These are phyloP conservation scores for Aldabrachelys gigantea DNA, from an alignment of 2,113 vertebrate genomes.

Conservation along the genomic window DNA sequence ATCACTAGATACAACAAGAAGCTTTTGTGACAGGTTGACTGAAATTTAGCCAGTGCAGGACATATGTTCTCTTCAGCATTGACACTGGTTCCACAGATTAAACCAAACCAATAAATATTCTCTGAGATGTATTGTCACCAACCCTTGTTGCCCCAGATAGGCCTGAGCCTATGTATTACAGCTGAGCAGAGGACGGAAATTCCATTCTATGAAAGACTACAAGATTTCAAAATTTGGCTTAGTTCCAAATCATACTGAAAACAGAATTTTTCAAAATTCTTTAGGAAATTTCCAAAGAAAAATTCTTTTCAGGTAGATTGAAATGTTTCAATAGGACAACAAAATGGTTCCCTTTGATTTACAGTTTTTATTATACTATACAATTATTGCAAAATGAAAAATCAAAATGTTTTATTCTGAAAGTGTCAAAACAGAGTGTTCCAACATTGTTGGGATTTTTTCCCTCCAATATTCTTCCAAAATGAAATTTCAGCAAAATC, in stretches of 20 bases:
- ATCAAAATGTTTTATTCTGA: not conserved
- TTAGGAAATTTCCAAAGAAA: not conserved
- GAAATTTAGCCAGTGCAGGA: not conserved
- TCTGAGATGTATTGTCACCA: not conserved
- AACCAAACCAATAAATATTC: not conserved
- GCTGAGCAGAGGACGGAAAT: not conserved
- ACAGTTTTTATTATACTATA: fast-evolving
- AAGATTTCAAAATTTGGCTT: not conserved
- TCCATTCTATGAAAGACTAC: not conserved
- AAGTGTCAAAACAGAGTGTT: fast-evolving
- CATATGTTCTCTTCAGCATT: not conserved
- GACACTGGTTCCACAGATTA: not conserved
- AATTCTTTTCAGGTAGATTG: fast-evolving
- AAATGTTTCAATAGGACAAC: not conserved
- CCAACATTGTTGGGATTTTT: fast-evolving
- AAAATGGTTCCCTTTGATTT: not conserved
- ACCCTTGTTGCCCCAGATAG: not conserved
- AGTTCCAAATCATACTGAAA: not conserved
- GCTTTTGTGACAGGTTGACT: not conserved
- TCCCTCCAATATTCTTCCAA: not conserved
- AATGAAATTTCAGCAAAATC: not conserved
- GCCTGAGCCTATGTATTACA: fast-evolving
- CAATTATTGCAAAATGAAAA: not conserved
- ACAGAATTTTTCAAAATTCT: not conserved
- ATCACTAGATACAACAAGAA: not conserved